phyloP scores from a whole-genome alignment of 2,888 invertebrate species.

The Laspeyria flexula region DNA sequence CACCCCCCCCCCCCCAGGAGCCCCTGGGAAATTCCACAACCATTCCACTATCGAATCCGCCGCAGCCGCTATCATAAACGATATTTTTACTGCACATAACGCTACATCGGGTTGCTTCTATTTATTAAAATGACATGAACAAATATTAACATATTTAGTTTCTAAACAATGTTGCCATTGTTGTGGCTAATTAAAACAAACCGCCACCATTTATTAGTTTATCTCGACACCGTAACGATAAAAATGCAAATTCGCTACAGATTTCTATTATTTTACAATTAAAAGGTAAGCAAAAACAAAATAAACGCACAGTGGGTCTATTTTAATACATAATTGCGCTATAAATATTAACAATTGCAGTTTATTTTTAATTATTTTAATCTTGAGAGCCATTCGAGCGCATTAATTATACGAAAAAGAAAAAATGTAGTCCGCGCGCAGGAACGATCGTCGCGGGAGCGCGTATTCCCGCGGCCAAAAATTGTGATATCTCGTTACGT shows the following conservation, averaged over 20 bases:
- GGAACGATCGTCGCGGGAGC: conserved; percentile 1
- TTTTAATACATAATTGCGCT: neutral
- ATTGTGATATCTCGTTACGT: conserved; percentile 19
- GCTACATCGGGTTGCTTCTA: neutral
- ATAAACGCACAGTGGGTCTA: neutral
- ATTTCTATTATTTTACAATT: conserved; percentile 7
- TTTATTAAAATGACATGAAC: neutral
- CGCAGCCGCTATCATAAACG: neutral
- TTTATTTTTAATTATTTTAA: conserved; percentile 2
- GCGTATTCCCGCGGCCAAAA: neutral
- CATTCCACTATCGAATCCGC: neutral
- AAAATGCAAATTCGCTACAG: conserved; percentile 8
- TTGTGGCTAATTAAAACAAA: neutral
- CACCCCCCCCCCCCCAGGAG: no score
- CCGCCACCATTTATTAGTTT: neutral
- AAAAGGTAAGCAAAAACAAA: neutral
- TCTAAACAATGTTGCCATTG: neutral
- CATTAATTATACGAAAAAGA: conserved; percentile 2
- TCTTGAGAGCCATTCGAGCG: neutral
- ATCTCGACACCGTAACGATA: neutral
- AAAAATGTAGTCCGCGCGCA: neutral
- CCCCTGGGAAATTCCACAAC: conserved; percentile 42
- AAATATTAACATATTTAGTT: neutral
- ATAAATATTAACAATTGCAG: conserved; percentile 4
- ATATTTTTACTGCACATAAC: neutral